phyloP scores from a whole-genome alignment of 2,113 vertebrate species.

The Catagonus wagneri region DNA sequence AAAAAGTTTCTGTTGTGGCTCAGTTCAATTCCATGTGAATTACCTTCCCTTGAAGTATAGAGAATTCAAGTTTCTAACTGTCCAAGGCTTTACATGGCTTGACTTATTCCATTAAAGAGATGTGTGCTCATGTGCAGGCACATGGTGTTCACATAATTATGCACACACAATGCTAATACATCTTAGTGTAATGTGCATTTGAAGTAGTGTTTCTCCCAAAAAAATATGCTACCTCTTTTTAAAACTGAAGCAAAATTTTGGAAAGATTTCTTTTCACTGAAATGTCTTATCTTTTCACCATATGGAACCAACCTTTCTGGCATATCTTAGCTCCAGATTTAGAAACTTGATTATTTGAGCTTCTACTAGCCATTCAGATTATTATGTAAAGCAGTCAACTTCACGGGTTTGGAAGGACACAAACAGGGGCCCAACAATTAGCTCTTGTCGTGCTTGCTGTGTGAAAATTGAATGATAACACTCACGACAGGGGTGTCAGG shows the following conservation, averaged over 20 bases:
- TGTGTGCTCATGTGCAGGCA: not conserved
- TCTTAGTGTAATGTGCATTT: not conserved
- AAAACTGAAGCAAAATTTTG: not conserved
- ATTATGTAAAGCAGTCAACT: constrained; percentile 75
- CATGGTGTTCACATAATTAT: not conserved
- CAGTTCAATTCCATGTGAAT: not conserved
- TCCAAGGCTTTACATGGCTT: not conserved
- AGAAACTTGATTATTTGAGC: constrained; percentile 4
- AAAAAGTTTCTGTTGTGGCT: not conserved
- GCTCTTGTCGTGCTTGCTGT: constrained; percentile 78
- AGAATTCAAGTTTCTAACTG: not conserved
- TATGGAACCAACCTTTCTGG: not conserved
- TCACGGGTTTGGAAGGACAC: constrained; percentile 64
- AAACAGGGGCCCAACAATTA: constrained; percentile 80
- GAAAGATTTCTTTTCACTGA: not conserved
- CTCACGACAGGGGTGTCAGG: not conserved
- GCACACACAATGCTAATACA: not conserved
- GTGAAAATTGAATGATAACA: constrained; percentile 83
- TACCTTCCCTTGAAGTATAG: not conserved
- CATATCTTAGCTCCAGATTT: not conserved
- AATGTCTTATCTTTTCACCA: not conserved
- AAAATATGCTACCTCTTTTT: not conserved
- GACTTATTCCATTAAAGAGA: not conserved
- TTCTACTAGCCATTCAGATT: constrained; percentile 55
- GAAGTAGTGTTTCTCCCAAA: not conserved